A percentile compares a stretch with the other conserved stretches of the same genome.
Conservation (phyloP, 2,797 vertebrate species). For the Poecilia velifera region DNA sequence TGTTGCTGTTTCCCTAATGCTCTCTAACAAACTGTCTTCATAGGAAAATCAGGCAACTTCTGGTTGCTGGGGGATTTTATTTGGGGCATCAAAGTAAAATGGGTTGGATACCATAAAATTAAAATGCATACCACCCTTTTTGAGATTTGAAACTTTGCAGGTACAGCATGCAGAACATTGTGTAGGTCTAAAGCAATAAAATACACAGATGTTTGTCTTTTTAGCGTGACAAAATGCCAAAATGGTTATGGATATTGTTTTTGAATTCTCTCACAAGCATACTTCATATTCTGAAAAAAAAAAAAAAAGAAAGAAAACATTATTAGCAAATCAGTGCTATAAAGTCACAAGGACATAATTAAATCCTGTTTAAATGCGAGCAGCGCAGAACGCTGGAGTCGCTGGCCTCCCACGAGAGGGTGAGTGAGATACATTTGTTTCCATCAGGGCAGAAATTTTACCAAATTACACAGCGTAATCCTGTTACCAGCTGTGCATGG, state of each 20-base stretch:
- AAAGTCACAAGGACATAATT: not conserved
- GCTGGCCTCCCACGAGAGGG: not conserved
- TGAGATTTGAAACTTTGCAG: not conserved
- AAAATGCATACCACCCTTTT: not conserved
- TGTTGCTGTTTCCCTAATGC: not conserved
- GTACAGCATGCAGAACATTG: not conserved
- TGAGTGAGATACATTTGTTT: conserved; percentile 2
- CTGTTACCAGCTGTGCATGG: conserved; percentile 12
- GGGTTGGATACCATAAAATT: not conserved
- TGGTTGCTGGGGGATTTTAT: not conserved
- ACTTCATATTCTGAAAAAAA: not conserved
- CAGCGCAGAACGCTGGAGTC: not conserved
- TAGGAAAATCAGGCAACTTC: not conserved
- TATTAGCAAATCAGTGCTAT: not conserved
- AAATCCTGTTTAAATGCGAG: not conserved
- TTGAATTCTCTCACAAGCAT: not conserved
- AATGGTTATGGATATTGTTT: not conserved
- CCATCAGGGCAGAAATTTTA: not conserved
- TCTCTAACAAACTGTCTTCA: not conserved
- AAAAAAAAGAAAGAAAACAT: not conserved
- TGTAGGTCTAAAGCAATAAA: not conserved
- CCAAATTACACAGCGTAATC: conserved; percentile 16
- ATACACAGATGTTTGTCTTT: not conserved
- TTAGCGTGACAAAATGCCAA: not conserved
- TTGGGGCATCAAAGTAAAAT: not conserved